Conservation (phyloP, 2,113 vertebrate species). For the Ascaphus truei region DNA sequence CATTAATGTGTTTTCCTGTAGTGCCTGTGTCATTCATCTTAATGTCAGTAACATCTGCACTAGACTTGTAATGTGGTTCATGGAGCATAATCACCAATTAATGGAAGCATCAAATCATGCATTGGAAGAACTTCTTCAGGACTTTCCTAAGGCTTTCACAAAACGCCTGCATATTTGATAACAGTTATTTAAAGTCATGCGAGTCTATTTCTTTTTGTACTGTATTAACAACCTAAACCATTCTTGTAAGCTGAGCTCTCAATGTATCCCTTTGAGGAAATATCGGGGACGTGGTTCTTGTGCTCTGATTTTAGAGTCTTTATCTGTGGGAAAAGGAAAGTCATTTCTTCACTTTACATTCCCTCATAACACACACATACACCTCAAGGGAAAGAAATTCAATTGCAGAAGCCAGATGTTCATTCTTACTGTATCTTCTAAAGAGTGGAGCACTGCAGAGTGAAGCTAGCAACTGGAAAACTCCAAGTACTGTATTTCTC, state of each 20-base stretch:
- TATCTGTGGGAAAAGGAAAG: conserved; percentile 20
- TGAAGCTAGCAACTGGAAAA: conserved; percentile 29
- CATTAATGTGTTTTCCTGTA: conserved; percentile 47
- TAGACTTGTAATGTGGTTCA: conserved; percentile 53
- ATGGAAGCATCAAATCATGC: conserved; percentile 42
- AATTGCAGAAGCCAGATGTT: conserved; percentile 30
- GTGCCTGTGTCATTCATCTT: conserved; percentile 50
- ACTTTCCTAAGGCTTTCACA: conserved; percentile 45
- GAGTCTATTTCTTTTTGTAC: conserved; percentile 20
- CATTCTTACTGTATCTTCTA: conserved; percentile 35
- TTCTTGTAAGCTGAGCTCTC: conserved; percentile 35
- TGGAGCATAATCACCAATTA: conserved; percentile 57
- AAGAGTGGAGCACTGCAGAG: conserved; percentile 25
- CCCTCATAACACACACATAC: conserved; percentile 33
- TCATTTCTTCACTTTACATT: conserved; percentile 33
- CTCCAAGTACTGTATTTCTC: conserved; percentile 21
- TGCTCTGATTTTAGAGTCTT: conserved; percentile 31
- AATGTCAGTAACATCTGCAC: conserved; percentile 58
- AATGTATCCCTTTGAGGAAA: conserved; percentile 36
- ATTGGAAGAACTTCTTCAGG: conserved; percentile 25
- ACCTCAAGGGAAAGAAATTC: conserved; percentile 38
- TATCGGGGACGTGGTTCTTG: conserved; percentile 8
- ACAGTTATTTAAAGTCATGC: conserved; percentile 13
- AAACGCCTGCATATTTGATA: conserved; percentile 42
- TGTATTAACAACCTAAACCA: conserved; percentile 14